Evolutionary conservation across 2,797 vertebrate genomes (phyloP), one percentile per base, ranked within the genome.

Genomic region (Halcyon leucocephala): DNA sequence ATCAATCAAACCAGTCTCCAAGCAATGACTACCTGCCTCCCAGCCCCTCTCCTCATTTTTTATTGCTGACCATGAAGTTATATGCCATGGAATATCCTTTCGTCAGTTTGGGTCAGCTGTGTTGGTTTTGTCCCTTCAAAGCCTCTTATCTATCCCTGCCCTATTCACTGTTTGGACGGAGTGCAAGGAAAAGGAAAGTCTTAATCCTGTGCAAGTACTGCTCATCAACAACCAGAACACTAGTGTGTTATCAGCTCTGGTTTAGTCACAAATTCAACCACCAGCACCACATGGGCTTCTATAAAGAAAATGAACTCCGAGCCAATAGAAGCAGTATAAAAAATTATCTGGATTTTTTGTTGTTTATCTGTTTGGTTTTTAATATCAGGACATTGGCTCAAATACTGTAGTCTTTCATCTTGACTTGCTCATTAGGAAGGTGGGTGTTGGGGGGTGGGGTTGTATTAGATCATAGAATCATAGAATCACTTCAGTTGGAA

Each of bases 251-350:
- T n/a, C 33, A 78, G 3, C 1, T 14, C 17, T 49, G 13, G 4
- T 82, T 71, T 71, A 51, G 22, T 16, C 57, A 64, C 22, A 67
- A 62, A 79, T 54, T 58, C 52, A 64, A 90, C 67, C 7, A 26
- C 51, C 29, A 82, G 15, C 13, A 60, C 4, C 4, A 2, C 33
- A 14, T 20, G 13, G 20, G 10, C 6, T 64, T 57, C 61, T 60
- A 25, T 8, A 13, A 87, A 78, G 46, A 77, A 83, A 57, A 71
- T 10, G 11, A 84, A 58, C 17, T n/a, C 15, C 0, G 2, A 67
- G 8, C 5, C 4, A 21, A 24, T 49, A 67, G 14, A 54, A 3
- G 0, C 7, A 41, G 2, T 19, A 14, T 7, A 41, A 2, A 76
- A 81, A 84, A 55, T 28, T 39, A 49, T 12, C 15, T 28, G 8